Evolutionary conservation across 2,888 invertebrate species (phyloP), one percentile per base, ranked within the genome.

Genomic region (Drosophila kanekoi): DNA sequence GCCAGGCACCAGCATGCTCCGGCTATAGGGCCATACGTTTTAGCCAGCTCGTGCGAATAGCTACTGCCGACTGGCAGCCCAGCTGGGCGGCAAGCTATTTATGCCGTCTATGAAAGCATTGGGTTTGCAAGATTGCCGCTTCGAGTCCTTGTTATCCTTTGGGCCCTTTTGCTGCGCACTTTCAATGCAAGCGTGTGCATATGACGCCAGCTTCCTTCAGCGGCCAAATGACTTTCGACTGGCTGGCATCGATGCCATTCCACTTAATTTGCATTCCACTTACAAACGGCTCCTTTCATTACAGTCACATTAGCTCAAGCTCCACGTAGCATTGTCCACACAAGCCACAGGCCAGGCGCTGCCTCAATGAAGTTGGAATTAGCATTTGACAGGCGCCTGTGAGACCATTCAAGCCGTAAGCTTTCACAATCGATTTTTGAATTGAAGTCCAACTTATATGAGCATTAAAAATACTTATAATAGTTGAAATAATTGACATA

Each of bases 11-110:
- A 60, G 45, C 57, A 41, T 32, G 60, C 9, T 37, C 20, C 13
- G 32, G 41, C 53, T 13, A 38, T 20, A 54, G 16, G 40, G 45
- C 45, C 62, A 66, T 69, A 66, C 68, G 79, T 78, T 85, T 81
- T 47, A 81, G 72, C 54, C 74, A 64, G 63, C 61, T 71, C 70
- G 54, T 82, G 68, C 60, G 70, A 62, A 67, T 63, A 62, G 72
- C 57, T 65, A 54, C 59, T 44, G n/a, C 56, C 13, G 14, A 3
- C 28, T 40, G 40, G 14, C 58, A 54, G 6, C 44, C 16, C 13
- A 18, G 20, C 60, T 23, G 28, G 23, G 28, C 5, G 14, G 33
- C 43, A 54, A 48, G 74, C 81, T 67, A 58, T 54, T 69, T 70
- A 64, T 67, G 81, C 51, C 64, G 51, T 45, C 72, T 52, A 63